Evolutionary conservation across 1,140 invertebrate species (phyloP).

Genomic region (Lepidostoma basale): DNA sequence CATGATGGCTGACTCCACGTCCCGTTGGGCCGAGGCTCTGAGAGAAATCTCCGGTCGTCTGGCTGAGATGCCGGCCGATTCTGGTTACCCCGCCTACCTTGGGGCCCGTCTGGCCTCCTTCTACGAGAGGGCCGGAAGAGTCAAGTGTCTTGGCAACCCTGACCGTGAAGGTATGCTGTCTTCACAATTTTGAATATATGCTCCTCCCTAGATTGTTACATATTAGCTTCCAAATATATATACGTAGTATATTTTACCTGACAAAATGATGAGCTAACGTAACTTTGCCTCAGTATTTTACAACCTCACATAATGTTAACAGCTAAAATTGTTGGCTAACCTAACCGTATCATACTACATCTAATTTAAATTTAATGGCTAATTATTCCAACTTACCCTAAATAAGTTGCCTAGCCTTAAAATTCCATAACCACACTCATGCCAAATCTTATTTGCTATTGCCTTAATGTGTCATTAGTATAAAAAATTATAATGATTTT

Average conservation of each 20-base stretch:
- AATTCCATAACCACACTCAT: too few relatives aligned
- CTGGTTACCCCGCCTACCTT: constrained; percentile 98
- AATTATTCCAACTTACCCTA: not conserved
- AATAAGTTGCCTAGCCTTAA: too few relatives aligned
- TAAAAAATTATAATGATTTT: not conserved
- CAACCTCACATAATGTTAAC: too few relatives aligned
- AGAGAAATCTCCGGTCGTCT: constrained; percentile 99
- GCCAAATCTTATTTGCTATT: too few relatives aligned
- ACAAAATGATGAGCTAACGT: too few relatives aligned
- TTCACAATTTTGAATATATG: not conserved
- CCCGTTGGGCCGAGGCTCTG: constrained; percentile 99
- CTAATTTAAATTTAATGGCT: not conserved
- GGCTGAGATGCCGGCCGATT: constrained; percentile 99
- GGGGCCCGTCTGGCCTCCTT: constrained; percentile 98
- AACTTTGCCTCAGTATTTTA: too few relatives aligned
- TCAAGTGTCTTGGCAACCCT: constrained; percentile 97
- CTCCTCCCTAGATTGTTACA: too few relatives aligned
- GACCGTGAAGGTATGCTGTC: constrained; percentile 77
- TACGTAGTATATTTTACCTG: too few relatives aligned
- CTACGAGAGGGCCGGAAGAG: constrained; percentile 98
- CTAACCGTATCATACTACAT: not conserved
- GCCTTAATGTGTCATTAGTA: not conserved
- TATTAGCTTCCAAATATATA: too few relatives aligned
- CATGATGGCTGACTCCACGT: constrained; percentile 99
- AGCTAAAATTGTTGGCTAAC: too few relatives aligned